Percentiles rank a stretch among this genome's conserved stretches.
Evolutionary conservation across 2,888 invertebrate species (phyloP).

Genomic region (Chrysodeixis includens): DNA sequence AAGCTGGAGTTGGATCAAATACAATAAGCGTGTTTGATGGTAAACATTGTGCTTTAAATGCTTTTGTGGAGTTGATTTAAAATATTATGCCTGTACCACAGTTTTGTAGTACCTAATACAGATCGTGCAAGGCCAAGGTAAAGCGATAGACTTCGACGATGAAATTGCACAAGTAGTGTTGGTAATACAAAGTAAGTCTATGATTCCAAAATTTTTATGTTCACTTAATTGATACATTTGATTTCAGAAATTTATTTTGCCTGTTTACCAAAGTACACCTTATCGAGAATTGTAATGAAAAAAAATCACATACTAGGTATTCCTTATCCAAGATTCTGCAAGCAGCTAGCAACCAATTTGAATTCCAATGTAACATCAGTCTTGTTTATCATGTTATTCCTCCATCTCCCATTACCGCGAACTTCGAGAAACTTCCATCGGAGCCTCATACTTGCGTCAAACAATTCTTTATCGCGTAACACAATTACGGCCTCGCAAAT

Average conservation of each 20-base stretch:
- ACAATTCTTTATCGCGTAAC: constrained; percentile 59
- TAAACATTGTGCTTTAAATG: not conserved
- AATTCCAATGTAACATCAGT: constrained; percentile 13
- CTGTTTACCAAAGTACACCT: too few relatives aligned
- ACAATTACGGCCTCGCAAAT: constrained; percentile 60
- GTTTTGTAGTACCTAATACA: too few relatives aligned
- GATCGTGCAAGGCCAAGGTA: too few relatives aligned
- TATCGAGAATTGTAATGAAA: too few relatives aligned
- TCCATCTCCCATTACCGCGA: constrained; percentile 2
- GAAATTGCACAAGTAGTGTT: too few relatives aligned
- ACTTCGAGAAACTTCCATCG: constrained; percentile 27
- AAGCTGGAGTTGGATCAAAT: not conserved
- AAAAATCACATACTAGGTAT: not conserved
- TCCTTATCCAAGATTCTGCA: not conserved
- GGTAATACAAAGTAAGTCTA: too few relatives aligned
- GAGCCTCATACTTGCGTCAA: constrained; percentile 49
- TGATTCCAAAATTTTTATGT: too few relatives aligned
- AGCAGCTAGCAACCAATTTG: not conserved
- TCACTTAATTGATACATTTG: too few relatives aligned
- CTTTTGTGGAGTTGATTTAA: not conserved
- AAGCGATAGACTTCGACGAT: too few relatives aligned
- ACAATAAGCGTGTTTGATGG: not conserved
- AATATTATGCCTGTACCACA: too few relatives aligned
- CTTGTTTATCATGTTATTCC: constrained; percentile 9
- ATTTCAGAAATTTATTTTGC: too few relatives aligned